These are phyloP conservation scores for Apistogramma diplotaenia DNA, from an alignment of 2,113 vertebrate genomes.

Conservation along the genomic window DNA sequence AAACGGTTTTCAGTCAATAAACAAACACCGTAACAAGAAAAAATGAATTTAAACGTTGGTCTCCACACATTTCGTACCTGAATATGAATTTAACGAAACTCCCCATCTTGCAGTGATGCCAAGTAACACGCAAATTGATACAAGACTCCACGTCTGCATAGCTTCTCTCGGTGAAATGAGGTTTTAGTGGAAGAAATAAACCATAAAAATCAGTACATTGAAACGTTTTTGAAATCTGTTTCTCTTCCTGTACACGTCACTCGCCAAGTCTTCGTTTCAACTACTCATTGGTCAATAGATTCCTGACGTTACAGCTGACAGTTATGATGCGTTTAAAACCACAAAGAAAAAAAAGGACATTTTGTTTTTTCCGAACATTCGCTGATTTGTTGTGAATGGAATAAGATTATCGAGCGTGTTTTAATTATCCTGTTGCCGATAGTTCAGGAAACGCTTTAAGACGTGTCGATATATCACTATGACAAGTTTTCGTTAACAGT, in stretches of 20 bases:
- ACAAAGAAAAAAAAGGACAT: not conserved
- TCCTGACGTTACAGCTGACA: slow-evolving; percentile 17
- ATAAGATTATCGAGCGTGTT: not conserved
- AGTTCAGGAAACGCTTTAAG: not conserved
- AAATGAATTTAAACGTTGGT: not conserved
- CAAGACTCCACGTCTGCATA: slow-evolving; percentile 87
- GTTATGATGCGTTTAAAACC: not conserved
- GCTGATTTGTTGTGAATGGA: too few species aligned
- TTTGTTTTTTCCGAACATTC: not conserved
- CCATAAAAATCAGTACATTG: not conserved
- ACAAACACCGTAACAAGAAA: not conserved
- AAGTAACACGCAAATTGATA: slow-evolving; percentile 79
- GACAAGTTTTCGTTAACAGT: not conserved
- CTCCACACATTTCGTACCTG: slow-evolving; percentile 77
- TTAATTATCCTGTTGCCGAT: not conserved
- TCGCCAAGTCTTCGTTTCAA: slow-evolving; percentile 15
- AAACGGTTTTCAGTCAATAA: not conserved
- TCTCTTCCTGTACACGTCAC: slow-evolving; percentile 66
- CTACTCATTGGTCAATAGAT: slow-evolving; percentile 38
- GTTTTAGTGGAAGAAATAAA: not conserved
- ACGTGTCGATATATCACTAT: not conserved
- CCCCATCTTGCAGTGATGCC: slow-evolving; percentile 87
- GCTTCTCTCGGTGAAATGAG: not conserved
- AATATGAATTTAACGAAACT: slow-evolving; percentile 92
- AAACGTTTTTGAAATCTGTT: not conserved